Percentiles rank a stretch among this genome's conserved stretches.
Conservation (phyloP, 2,888 invertebrate genomes). For the Trichopoda pennipes region DNA sequence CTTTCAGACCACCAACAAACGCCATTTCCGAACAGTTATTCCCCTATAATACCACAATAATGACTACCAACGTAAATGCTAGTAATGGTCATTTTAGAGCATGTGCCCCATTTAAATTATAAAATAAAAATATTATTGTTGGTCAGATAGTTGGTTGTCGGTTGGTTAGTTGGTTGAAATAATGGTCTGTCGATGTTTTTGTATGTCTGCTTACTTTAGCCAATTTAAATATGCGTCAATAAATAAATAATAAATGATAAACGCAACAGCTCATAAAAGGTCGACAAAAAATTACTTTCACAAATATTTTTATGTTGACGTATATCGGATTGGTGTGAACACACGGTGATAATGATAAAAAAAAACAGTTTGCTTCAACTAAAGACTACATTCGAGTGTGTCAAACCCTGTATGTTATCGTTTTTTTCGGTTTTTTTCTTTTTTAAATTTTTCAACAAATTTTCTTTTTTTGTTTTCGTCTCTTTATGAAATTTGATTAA, state of each 20-base stretch:
- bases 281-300: slow-evolving; percentile 14
- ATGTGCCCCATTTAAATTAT: slow-evolving; percentile 31
- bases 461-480: too few relatives aligned
- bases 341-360: neutral
- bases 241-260: slow-evolving; percentile 59
- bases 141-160: slow-evolving; percentile 15
- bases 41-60: slow-evolving; percentile 5
- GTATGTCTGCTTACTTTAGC: neutral
- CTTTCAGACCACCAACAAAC: slow-evolving; percentile 15
- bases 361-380: too few relatives aligned
- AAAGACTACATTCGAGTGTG: too few relatives aligned
- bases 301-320: neutral
- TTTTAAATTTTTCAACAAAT: too few relatives aligned
- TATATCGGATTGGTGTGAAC: neutral
- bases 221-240: slow-evolving; percentile 56
- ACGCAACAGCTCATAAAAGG: slow-evolving; percentile 54
- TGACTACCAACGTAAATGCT: neutral
- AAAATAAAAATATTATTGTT: slow-evolving; percentile 37
- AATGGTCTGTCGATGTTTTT: slow-evolving; percentile 5
- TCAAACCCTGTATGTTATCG: too few relatives aligned
- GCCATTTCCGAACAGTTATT: neutral
- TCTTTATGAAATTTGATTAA: too few relatives aligned
- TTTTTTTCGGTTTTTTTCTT: too few relatives aligned
- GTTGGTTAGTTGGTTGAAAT: slow-evolving; percentile 35
- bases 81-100: slow-evolving; percentile 32